Evolutionary conservation across 2,797 vertebrate genomes (phyloP), one percentile per base, ranked within the genome.

Genomic region (Balearica regulorum): DNA sequence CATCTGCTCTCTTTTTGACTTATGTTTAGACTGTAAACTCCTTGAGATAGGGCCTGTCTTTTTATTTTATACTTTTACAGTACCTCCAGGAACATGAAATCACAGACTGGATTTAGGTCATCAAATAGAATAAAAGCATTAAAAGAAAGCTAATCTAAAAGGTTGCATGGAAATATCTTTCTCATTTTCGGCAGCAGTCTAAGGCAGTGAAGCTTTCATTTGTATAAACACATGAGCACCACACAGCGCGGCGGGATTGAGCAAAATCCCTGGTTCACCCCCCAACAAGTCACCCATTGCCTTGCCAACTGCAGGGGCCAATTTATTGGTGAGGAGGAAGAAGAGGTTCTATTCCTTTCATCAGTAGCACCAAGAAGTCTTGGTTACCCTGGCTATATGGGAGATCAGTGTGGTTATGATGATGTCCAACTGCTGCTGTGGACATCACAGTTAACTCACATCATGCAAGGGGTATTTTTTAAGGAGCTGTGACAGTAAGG

Each of bases 81-180:
- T 75, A 87, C 82, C 60, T 93, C 61, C 54, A 93, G 84, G 72
- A 93, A 54, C 79, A 33, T 26, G 79, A 92, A 96, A 83, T 86
- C 60, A 55, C 76, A 72, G 76, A 31, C 84, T 88, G 76, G 29
- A 75, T 89, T 89, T 91, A 89, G 89, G 75, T 93, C 65, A 89
- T 77, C 1, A 10, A 70, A 84, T 48, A 71, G 75, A 94, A 93
- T 80, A 89, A 87, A 92, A 92, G 35, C 64, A 57, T 85, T 90
- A 91, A 76, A 90, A 71, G 87, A 83, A 66, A 93, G 48, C 53
- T 57, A 77, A 49, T 55, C 49, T 95, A 54, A 92, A 77, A 94
- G 17, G 29, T 83, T 78, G 39, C 58, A 39, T 62, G 58, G 89
- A 96, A 92, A 83, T 85, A 69, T 13, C 53, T 79, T 88, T 79